Base-by-base conservation (phyloP, 2,113 vertebrate genomes). In the Archilochus colubris region DNA sequence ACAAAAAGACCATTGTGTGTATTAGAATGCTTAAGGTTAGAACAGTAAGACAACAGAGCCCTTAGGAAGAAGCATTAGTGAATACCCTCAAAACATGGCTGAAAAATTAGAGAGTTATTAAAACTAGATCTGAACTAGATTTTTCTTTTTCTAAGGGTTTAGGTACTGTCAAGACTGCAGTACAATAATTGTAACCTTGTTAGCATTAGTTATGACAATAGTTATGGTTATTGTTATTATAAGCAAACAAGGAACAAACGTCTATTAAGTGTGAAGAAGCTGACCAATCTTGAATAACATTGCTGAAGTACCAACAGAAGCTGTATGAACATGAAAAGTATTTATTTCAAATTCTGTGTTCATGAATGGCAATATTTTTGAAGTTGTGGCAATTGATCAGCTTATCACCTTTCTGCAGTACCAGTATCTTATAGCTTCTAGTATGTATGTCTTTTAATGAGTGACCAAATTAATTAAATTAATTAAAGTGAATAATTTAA, bases 401-500 rank as follows among this genome's bases (percentile, higher is more conserved):
- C 3, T 69, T 72, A 89, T 48, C 18, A 89, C 27, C 8, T 57
- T 58, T 88, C 28, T 87, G 13, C 8, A 62, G 69, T 20, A 78
- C 62, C 61, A 19, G 6, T n/a, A 22, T 79, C 25, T 75, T 85
- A 48, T 2, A 86, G 27, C 2, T 86, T 88, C 51, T 88, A 38
- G 78, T 77, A 63, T 91, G 20, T 6, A 6, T 63, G 12, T 9
- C 12, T 79, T 58, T 11, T 66, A 79, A 79, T 31, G 18, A 50
- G 23, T 50, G 21, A 50, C 22, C 10, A 50, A 85, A 55, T 79
- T 43, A 85, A 55, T 79, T 43, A 63, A 40, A 48, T 48, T 48
- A 94, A 91, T 81, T 88, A 91, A 87, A 74, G 33, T 85, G 25
- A 46, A 72, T 81, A 89, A 82, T 87, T 94, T 88, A 75, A 94